Evolutionary conservation across 2,888 invertebrate species (phyloP), one percentile per base, ranked within the genome.

Genomic region (Phaonia tiefii): DNA sequence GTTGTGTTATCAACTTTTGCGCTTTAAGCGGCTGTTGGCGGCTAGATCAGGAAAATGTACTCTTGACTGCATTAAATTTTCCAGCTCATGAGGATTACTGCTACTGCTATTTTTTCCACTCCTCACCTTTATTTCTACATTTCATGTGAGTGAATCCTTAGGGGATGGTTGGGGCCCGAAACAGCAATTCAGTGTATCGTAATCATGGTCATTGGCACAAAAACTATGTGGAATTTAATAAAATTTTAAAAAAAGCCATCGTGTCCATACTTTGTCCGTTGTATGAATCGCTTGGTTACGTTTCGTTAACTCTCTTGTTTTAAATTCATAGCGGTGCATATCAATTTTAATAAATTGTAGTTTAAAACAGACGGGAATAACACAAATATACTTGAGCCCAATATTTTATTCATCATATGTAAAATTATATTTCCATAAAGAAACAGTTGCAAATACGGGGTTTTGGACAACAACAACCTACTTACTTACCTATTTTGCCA

Each of bases 41-140:
- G 73, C 65, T 73, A 76, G 70, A 73, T 76, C 76, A 75, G 63
- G 63, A 69, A 80, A 80, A 69, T 80, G 73, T 70, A 76, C 80
- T 76, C 76, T 60, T 73, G 73, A 76, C 69, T 76, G 80, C 76
- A 73, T 76, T 70, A 76, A 63, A 80, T 80, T 80, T 80, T 58
- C 49, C 69, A 73, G 70, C 80, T 76, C 56, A 63, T 65, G 58
- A 58, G 76, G 72, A 80, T 80, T 80, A 80, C 63, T 44, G 76
- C 37, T 56, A 70, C 11, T 49, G 15, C 56, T 75, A 13, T 74
- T 31, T 3, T 31, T 20, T 25, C 11, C 17, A 15, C 31, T 31
- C 31, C 31, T 31, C 31, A 31, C 31, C 31, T 31, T 31, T 31
- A 31, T 3, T 31, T 3, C 31, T 8, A 31, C 31, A 31, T 8